Evolutionary conservation across 2,797 vertebrate genomes (phyloP).

Genomic region (Vultur gryphus): DNA sequence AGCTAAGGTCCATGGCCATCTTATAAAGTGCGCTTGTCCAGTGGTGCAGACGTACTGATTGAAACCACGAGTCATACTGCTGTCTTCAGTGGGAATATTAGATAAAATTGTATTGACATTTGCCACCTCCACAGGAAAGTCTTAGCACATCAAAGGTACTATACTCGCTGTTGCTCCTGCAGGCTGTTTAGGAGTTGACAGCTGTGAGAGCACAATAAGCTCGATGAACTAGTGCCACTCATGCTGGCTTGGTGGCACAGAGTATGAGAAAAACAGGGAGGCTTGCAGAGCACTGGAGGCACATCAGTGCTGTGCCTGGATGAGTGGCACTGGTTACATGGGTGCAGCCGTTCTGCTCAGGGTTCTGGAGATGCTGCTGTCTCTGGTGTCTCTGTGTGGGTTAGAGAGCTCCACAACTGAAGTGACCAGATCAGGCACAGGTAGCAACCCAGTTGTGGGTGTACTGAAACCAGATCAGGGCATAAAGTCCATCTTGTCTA

Average conservation of each 20-base stretch:
- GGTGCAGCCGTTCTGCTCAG: background rate
- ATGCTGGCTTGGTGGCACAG: background rate
- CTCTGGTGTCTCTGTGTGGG: rapidly evolving
- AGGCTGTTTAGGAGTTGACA: background rate
- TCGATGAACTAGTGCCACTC: background rate
- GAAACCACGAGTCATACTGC: background rate
- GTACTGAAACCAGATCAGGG: background rate
- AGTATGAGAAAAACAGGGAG: background rate
- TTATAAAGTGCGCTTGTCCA: background rate
- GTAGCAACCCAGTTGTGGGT: background rate
- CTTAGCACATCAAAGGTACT: background rate
- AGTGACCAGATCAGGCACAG: background rate
- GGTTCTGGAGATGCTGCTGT: background rate
- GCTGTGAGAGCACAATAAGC: background rate
- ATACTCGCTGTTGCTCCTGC: background rate
- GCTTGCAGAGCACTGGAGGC: background rate
- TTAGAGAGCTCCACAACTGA: background rate
- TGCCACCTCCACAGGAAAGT: background rate
- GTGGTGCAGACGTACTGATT: background rate
- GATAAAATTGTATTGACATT: background rate
- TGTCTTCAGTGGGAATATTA: background rate
- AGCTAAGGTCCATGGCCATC: background rate
- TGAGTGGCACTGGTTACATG: background rate
- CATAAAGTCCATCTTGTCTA: background rate
- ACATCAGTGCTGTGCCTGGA: rapidly evolving